Base-by-base conservation (phyloP, 2,797 vertebrate species). In the Babyrousa celebensis region DNA sequence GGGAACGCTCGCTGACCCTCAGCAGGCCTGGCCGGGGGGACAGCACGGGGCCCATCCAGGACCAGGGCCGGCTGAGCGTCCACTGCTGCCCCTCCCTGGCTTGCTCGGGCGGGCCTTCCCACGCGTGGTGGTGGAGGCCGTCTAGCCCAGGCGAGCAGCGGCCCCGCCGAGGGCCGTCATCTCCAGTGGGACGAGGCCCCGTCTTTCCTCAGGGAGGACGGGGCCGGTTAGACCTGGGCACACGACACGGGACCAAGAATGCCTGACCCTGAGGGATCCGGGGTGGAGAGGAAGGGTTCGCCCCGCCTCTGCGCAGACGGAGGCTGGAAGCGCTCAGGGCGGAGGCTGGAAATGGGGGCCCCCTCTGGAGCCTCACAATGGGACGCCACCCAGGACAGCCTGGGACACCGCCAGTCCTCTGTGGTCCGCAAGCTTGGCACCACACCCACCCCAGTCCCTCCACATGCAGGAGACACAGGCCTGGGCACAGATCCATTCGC, bases 41-140 rank as follows among this genome's bases (percentile, higher is more conserved):
- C 0, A 1, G 17, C 6, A 15, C 5, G 0, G 21, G 9, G 48
- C 32, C 32, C 48, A 15, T 21, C 60, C 72, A 56, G 60, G 48
- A 32, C 72, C 62, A 40, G 74, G 52, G 75, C 75, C 54, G 27
- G 52, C 29, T 56, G 75, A 52, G n/a, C 12, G 6, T 29, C 29
- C 29, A 32, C 52, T 3, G 0, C 56, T 12, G 78, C 27, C 56
- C 14, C 14, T 10, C 27, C 27, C 54, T 8, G 12, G 80, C 21
- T 15, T 15, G 75, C 75, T n/a, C 14, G 6, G 23, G 52, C 9
- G 20, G 10, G 54, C 68, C 40, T 14, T 54, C 60, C 36, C 36
- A 36, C 36, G 36, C 36, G 36, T 36, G 36, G 3, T 36, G 36
- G 36, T 36, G 36, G 36, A 36, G 21, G 29, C 79, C 6, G 20